Conservation (phyloP, 2,113 vertebrate genomes). For the Agapornis roseicollis region DNA sequence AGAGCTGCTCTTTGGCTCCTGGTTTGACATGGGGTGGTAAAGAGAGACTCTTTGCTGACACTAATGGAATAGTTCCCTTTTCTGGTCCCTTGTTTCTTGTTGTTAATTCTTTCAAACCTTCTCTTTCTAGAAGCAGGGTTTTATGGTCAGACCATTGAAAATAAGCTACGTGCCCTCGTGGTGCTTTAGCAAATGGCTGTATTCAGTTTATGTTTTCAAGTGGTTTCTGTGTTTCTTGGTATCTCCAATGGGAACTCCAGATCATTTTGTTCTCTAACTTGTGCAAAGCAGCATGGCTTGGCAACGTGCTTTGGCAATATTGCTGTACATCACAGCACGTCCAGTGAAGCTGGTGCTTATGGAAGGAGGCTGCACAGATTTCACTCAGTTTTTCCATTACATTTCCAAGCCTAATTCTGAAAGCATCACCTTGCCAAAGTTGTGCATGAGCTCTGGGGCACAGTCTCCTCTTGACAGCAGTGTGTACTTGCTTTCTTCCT, state of each 20-base stretch:
- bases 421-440: neutral
- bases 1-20: neutral
- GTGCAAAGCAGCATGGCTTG: rapidly evolving
- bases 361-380: neutral
- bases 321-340: rapidly evolving
- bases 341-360: neutral
- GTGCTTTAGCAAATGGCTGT: neutral
- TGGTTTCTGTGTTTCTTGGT: neutral
- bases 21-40: neutral
- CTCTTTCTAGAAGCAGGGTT: neutral
- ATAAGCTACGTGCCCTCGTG: neutral
- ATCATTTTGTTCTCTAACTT: neutral
- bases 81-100: neutral
- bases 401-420: neutral
- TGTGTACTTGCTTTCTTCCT: neutral
- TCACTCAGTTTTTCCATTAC: neutral
- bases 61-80: neutral
- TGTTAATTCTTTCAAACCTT: neutral
- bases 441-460: neutral
- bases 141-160: neutral
- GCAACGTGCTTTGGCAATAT: neutral
- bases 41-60: neutral
- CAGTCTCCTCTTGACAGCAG: neutral
- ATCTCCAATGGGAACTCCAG: neutral
- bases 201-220: neutral